Base-by-base conservation (phyloP, 2,113 vertebrate species). In the Amphiprion percula region DNA sequence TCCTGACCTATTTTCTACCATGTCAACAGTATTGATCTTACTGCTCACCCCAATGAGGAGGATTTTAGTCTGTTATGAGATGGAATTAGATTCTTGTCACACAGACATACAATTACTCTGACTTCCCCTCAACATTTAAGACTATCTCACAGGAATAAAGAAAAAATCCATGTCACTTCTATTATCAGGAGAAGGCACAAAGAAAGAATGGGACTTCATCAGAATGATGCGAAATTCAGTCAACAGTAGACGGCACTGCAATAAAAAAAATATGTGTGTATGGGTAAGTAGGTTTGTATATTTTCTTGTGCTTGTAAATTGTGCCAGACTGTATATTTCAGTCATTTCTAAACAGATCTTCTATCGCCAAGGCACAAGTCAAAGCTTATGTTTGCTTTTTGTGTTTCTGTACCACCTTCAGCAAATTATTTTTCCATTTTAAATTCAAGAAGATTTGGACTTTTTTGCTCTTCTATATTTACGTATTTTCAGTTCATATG, bases 21-120 rank as follows among this genome's bases (percentile, higher is more conserved):
- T 80, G 82, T 89, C 90, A 84, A 79, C 85, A 80, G 69, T 84
- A 89, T 84, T 83, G 88, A 91, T 92, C 77, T 77, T 53, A 52
- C 72, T 75, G 79, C 65, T 84, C 74, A 61, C 62, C 56, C 78
- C 70, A 74, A 60, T 93, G 60, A 86, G 78, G 62, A 78, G 61
- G 64, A 73, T 83, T 85, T 82, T 64, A 80, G 79, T 50, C 74
- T 69, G 54, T 84, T 83, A 82, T 88, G 65, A 67, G 82, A 83
- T 44, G 56, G 37, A 84, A 83, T 87, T 83, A 58, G 66, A 79
- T 74, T 82, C 59, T 63, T 79, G 72, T 88, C 75, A 82, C 71
- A 81, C 46, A 87, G 60, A 78, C 39, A 39, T 30, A 50, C 30
- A 65, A 79, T 80, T 86, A 41, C 68, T 69, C 21, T 74, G 64